A percentile compares a stretch with the other conserved stretches of the same genome.
Evolutionary conservation across 2,888 invertebrate genomes (phyloP).

Genomic region (Drosophila pullipes): DNA sequence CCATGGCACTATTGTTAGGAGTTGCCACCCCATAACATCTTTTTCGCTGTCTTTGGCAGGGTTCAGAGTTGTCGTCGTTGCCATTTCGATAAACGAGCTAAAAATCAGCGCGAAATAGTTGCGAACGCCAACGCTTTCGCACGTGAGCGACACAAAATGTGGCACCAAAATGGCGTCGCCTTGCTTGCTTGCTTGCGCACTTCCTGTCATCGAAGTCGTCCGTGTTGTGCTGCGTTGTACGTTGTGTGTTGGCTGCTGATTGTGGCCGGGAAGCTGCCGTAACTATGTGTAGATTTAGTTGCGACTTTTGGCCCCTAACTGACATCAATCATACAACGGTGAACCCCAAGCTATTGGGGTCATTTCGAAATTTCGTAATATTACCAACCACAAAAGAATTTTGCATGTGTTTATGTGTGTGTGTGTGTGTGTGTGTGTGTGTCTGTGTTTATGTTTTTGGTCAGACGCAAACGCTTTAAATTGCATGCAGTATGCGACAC

Average conservation of each 20-base stretch:
- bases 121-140: constrained; percentile 30
- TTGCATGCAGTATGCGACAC: constrained; percentile 19
- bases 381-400: constrained; percentile 13
- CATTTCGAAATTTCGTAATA: constrained; percentile 25
- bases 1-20: constrained; percentile 16
- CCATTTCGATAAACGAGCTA: constrained; percentile 64
- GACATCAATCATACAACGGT: constrained; percentile 60
- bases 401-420: not conserved
- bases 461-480: constrained; percentile 22
- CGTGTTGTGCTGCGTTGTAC: constrained; percentile 21
- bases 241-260: constrained; percentile 20
- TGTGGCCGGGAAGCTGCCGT: constrained; percentile 55
- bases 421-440: not conserved
- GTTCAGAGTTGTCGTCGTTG: constrained; percentile 17
- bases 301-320: constrained; percentile 63
- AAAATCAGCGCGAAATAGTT: constrained; percentile 73
- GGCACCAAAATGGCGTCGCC: constrained; percentile 61
- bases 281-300: constrained; percentile 58
- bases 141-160: constrained; percentile 57
- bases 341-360: constrained; percentile 22
- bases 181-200: constrained; percentile 51
- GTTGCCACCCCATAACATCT: constrained; percentile 13
- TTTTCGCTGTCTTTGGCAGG: not conserved
- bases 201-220: constrained; percentile 50
- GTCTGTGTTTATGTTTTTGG: constrained; percentile 20